Evolutionary conservation across 2,113 vertebrate genomes (phyloP), one percentile per base, ranked within the genome.

Genomic region (Lethenteron camtschaticum): DNA sequence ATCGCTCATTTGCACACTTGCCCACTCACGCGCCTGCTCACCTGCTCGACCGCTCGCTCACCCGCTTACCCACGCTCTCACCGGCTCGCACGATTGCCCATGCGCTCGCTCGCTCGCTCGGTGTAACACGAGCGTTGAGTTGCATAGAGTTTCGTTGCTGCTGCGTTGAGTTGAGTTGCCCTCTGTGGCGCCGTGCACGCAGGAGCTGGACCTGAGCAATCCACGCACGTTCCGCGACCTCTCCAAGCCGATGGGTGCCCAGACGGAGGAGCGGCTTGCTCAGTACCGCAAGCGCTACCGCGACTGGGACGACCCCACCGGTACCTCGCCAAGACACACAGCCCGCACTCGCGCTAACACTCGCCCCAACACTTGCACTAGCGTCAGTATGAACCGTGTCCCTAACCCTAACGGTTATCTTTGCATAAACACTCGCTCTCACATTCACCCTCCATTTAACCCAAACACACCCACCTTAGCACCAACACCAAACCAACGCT

Each of bases 251-350:
- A 96, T 96, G 92, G 90, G 92, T 11, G 92, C 90, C 5, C 94
- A 99, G 78, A 96, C 92, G 2, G 90, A 96, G 12, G 89, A 96
- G 75, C 79, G 90, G 56, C 75, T 99, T 74, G 86, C 87, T 11
- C 90, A 99, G 73, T 96, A 99, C 77, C 96, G 94, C 81, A 99
- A 99, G 75, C 79, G 92, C 57, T 99, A 88, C 75, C 95, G 90
- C 77, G 92, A 96, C 57, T 99, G 94, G 94, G 92, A 99, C 75
- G 90, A 96, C 76, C 94, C 92, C 69, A 96, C 84, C 68, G 90
- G 92, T 96, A 73, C 78, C 78, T 71, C 55, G 9, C 24, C 60
- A 14, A 12, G 12, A 41, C 41, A 41, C 41, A 41, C 41, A 41
- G 41, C 41, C 41, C 3, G 41, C 1, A 41, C 41, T 41, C 41